phyloP scores from a whole-genome alignment of 2,888 invertebrate species.

The Nowickia ferox region DNA sequence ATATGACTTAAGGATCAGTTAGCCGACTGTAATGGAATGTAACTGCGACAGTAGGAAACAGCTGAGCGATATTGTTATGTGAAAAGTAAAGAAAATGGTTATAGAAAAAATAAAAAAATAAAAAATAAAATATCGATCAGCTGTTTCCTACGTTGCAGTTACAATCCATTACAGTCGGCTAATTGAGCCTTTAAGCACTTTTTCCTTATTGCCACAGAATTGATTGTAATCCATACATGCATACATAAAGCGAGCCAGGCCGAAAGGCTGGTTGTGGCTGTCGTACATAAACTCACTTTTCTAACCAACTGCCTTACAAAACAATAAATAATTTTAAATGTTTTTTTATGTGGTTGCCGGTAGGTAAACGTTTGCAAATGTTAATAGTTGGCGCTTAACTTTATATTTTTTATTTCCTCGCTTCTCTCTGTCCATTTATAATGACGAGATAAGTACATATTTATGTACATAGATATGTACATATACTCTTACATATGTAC shows the following conservation, averaged over 20 bases:
- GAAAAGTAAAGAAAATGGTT: no score
- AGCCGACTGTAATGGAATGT: no score
- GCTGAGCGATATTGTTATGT: no score
- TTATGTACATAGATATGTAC: not conserved
- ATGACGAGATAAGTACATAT: not conserved
- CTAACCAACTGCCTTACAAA: constrained; percentile 72
- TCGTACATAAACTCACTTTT: constrained; percentile 12
- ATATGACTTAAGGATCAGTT: no score
- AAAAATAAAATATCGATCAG: no score
- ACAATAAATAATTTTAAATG: constrained; percentile 34
- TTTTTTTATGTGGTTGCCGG: constrained; percentile 15
- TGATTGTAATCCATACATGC: not conserved
- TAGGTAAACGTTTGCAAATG: not conserved
- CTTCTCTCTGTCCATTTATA: constrained; percentile 14
- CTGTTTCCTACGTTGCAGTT: no score
- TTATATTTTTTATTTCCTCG: not conserved
- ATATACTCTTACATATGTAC: no score
- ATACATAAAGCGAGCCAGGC: not conserved
- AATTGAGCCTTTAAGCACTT: no score
- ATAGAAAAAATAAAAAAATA: no score
- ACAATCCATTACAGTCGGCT: no score
- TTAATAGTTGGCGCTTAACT: constrained; percentile 59
- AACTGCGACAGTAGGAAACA: no score
- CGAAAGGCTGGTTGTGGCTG: not conserved
- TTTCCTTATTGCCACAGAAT: no score